Evolutionary conservation across 1,140 invertebrate species (phyloP).

Genomic region (Drosophila persimilis): DNA sequence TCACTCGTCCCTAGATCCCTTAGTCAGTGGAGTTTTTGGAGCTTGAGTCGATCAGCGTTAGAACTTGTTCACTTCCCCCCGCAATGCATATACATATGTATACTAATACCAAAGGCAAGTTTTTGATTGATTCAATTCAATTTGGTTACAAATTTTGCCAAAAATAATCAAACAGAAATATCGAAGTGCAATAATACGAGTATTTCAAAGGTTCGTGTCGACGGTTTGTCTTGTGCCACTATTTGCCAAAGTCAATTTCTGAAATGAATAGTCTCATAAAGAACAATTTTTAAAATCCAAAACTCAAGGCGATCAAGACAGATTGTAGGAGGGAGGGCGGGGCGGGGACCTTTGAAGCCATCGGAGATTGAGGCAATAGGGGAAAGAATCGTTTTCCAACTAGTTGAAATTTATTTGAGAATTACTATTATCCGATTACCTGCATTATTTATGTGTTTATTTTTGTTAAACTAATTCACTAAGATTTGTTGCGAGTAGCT

Average conservation of each 20-base stretch:
- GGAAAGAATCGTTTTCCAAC: conserved; percentile 26
- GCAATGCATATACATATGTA: conserved; percentile 15
- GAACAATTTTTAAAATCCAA: conserved; percentile 18
- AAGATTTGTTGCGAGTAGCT: conserved; percentile 68
- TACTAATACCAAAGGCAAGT: conserved; percentile 56
- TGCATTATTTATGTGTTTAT: conserved; percentile 50
- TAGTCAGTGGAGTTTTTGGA: neutral
- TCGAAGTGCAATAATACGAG: conserved; percentile 30
- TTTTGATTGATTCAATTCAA: conserved; percentile 66
- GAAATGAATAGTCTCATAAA: conserved; percentile 64
- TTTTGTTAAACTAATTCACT: conserved; percentile 74
- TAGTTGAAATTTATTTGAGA: conserved; percentile 61
- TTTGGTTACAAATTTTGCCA: conserved; percentile 60
- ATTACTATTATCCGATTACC: conserved; percentile 47
- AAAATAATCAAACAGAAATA: too few relatives aligned
- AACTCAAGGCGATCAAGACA: conserved; percentile 48
- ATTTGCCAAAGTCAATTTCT: conserved; percentile 61
- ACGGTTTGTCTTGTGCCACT: conserved; percentile 68
- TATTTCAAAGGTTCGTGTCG: conserved; percentile 19
- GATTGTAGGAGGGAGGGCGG: conserved; percentile 37
- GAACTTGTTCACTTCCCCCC: conserved; percentile 36
- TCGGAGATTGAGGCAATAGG: neutral
- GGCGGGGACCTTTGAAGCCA: conserved; percentile 8
- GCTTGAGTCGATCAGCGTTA: conserved; percentile 13
- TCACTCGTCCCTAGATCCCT: neutral